Conservation (phyloP, 2,888 invertebrate species). For the Chrysotoxum bicinctum region DNA sequence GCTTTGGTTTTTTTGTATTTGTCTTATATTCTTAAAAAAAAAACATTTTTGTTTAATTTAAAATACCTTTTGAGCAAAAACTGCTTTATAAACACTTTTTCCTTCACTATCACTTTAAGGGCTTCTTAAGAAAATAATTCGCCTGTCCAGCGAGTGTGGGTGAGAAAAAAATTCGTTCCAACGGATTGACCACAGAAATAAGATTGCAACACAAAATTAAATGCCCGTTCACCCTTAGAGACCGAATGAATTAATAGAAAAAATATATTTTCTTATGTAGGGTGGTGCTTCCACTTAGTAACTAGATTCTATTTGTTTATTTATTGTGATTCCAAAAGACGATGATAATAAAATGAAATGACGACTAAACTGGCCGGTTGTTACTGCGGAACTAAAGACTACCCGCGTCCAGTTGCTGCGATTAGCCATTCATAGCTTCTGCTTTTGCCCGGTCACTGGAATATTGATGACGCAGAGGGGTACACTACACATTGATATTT, state of each 20-base stretch:
- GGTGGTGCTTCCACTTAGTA: constrained; percentile 58
- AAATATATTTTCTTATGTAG: not conserved
- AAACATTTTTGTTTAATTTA: no score
- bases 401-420: constrained; percentile 45
- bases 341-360: not conserved
- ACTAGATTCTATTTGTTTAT: constrained; percentile 42
- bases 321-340: not conserved
- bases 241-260: not conserved
- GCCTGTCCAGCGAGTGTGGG: not conserved
- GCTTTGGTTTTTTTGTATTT: constrained; percentile 47
- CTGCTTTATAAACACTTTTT: constrained; percentile 14
- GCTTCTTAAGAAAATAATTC: constrained; percentile 42
- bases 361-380: constrained; percentile 61
- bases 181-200: constrained; percentile 13
- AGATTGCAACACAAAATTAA: constrained; percentile 20
- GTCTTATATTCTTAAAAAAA: not conserved
- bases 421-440: constrained; percentile 38
- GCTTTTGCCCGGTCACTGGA: constrained; percentile 41
- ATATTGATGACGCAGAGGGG: constrained; percentile 58
- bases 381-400: constrained; percentile 70
- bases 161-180: not conserved
- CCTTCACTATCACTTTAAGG: constrained; percentile 46
- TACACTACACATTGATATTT: constrained; percentile 16
- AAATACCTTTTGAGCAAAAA: not conserved
- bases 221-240: constrained; percentile 42